phyloP scores from a whole-genome alignment of 2,113 vertebrate genomes.

The Tachysurus fulvidraco region DNA sequence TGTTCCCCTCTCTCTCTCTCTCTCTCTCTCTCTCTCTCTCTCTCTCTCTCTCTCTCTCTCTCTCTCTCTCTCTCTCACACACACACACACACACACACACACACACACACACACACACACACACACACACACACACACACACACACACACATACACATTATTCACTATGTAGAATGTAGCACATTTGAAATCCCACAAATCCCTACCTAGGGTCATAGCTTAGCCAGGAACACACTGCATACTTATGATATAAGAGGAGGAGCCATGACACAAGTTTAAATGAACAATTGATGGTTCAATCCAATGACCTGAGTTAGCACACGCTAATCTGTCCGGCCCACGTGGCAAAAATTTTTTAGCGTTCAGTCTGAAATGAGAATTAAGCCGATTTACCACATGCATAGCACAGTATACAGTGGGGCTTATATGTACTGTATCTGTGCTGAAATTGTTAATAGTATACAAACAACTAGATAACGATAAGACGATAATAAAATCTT shows the following conservation, averaged over 20 bases:
- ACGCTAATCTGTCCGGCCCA: not conserved
- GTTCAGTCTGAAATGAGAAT: too few species aligned
- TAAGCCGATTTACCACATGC: not conserved
- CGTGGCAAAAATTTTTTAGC: not conserved
- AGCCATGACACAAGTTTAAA: not conserved
- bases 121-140: too few species aligned
- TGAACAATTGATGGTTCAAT: not conserved
- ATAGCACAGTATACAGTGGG: not conserved
- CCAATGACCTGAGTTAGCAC: not conserved
- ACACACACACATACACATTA: not conserved
- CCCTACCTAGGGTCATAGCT: not conserved
- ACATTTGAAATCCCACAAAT: not conserved
- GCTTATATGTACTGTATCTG: not conserved
- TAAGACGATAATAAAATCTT: not conserved
- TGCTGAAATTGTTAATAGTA: not conserved
- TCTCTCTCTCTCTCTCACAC: not conserved
- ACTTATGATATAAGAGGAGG: not conserved
- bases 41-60: not conserved
- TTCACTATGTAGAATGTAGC: not conserved
- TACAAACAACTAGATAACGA: not conserved
- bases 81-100: not conserved
- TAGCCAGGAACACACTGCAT: not conserved
- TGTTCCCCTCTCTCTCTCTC: constrained; percentile 55
- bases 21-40: constrained; percentile 31
- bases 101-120: too few species aligned